phyloP scores from a whole-genome alignment of 2,113 vertebrate species.

The Barbus barbus region DNA sequence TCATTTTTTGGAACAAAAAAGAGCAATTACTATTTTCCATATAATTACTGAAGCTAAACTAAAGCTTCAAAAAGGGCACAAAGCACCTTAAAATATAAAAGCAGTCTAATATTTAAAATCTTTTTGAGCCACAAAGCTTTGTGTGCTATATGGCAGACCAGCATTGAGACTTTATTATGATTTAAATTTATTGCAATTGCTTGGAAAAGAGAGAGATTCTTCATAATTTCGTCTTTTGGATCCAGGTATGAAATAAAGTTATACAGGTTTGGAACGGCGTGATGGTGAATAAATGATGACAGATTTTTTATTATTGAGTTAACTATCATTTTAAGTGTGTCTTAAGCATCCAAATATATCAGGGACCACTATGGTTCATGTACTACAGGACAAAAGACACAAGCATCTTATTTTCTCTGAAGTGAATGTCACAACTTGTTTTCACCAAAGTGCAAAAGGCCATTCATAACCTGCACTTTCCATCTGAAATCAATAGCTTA shows the following conservation, averaged over 20 bases:
- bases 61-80: background rate
- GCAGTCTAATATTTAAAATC: background rate
- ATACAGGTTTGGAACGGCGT: background rate
- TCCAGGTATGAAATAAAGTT: background rate
- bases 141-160: background rate
- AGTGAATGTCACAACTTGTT: background rate
- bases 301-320: background rate
- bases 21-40: background rate
- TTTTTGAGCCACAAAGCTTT: background rate
- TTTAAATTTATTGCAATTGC: background rate
- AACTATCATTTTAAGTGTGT: background rate
- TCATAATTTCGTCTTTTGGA: background rate
- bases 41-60: background rate
- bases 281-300: background rate
- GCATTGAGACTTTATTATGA: background rate
- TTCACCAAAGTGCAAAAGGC: background rate
- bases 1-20: background rate
- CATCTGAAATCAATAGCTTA: conserved; percentile 19
- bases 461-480: background rate
- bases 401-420: background rate
- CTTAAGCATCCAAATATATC: background rate
- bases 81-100: background rate
- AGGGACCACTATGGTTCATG: background rate
- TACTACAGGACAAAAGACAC: background rate
- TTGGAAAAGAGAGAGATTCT: background rate